These are phyloP conservation scores for Trissolcus brochymenae DNA, from an alignment of 2,888 invertebrate species.

Conservation along the genomic window DNA sequence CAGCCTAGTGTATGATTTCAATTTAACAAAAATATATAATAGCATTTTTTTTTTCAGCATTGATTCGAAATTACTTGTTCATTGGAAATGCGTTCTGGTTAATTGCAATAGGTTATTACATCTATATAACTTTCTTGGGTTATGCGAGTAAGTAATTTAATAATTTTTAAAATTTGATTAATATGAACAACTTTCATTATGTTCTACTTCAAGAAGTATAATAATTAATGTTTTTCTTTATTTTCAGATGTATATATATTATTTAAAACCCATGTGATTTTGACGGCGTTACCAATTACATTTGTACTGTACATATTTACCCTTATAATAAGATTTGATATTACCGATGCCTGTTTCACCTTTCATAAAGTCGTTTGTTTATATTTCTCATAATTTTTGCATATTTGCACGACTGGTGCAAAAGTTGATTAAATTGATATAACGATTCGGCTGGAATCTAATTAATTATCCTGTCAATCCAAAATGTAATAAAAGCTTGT, in stretches of 20 bases:
- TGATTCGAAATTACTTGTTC: conserved; percentile 85
- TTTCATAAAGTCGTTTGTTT: conserved; percentile 18
- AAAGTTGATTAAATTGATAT: too few species aligned
- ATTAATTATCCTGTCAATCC: neutral
- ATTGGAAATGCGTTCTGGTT: conserved; percentile 97
- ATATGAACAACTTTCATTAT: conserved; percentile 1
- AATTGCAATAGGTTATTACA: conserved; percentile 91
- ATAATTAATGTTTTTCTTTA: conserved; percentile 5
- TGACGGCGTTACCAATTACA: conserved; percentile 87
- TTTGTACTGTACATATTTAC: conserved; percentile 87
- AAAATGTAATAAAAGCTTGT: neutral
- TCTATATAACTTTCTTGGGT: conserved; percentile 98
- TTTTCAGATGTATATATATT: conserved; percentile 46
- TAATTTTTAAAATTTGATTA: too few species aligned
- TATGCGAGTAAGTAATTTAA: conserved; percentile 87
- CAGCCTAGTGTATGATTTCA: neutral
- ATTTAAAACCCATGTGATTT: conserved; percentile 55
- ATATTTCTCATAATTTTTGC: neutral
- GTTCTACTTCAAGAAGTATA: neutral
- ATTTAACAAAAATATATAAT: conserved; percentile 3
- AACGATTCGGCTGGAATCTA: too few species aligned
- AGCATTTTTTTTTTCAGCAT: conserved; percentile 79
- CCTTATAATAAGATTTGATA: conserved; percentile 88
- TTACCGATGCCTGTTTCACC: conserved; percentile 86
- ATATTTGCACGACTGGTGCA: neutral